These are phyloP conservation scores for Pangasius larnaudii DNA, from an alignment of 2,797 vertebrate genomes.

Conservation along the genomic window DNA sequence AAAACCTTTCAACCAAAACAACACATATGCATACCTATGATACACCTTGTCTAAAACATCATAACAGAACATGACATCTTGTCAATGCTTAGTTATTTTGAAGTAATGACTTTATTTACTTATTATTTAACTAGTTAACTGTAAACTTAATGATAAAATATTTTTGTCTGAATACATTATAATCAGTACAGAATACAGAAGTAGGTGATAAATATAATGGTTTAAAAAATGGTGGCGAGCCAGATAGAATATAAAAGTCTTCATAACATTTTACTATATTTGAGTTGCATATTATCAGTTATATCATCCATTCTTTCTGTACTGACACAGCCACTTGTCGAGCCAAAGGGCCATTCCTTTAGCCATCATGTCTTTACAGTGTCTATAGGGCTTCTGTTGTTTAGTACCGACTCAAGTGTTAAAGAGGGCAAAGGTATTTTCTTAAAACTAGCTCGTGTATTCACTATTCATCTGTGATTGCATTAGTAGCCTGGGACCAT, in stretches of 20 bases:
- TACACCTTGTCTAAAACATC: not conserved
- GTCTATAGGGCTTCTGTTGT: constrained; percentile 11
- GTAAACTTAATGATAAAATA: not conserved
- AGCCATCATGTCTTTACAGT: not conserved
- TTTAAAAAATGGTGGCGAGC: constrained; percentile 7
- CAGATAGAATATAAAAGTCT: constrained; percentile 9
- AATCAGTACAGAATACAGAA: not conserved
- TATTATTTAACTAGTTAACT: not conserved
- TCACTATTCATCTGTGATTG: not conserved
- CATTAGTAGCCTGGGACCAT: not conserved
- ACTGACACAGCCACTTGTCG: not conserved
- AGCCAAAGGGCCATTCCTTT: constrained; percentile 22
- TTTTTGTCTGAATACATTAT: constrained; percentile 12
- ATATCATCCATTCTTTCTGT: not conserved
- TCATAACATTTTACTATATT: constrained; percentile 12
- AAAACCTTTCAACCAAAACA: not conserved
- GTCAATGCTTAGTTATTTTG: constrained; percentile 1
- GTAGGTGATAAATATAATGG: not conserved
- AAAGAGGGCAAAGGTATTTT: not conserved
- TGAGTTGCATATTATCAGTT: not conserved
- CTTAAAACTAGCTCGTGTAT: constrained; percentile 11
- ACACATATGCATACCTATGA: not conserved
- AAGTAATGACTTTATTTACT: not conserved
- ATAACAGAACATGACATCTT: not conserved
- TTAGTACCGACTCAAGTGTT: not conserved